These are phyloP conservation scores for Ostrea denselamellosa DNA, from an alignment of 1,140 invertebrate genomes.

Conservation along the genomic window DNA sequence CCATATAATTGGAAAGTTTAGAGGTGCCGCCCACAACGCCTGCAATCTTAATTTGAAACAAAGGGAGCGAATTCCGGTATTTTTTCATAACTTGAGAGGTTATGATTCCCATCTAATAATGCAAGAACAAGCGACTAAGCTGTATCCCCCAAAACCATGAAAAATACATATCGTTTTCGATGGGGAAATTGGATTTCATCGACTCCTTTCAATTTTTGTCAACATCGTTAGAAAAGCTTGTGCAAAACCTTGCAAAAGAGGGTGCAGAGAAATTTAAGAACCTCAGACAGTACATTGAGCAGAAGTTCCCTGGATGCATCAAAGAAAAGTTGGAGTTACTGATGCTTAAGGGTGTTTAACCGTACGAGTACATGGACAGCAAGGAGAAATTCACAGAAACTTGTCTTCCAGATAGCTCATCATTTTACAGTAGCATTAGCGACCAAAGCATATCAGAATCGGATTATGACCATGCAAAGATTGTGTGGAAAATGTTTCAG, in stretches of 20 bases:
- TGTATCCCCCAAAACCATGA: constrained; percentile 50
- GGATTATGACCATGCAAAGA: no score
- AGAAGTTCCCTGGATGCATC: background rate
- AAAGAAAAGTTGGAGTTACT: constrained; percentile 23
- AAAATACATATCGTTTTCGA: constrained; percentile 40
- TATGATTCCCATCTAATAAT: constrained; percentile 48
- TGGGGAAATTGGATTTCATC: no score
- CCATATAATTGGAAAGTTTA: constrained; percentile 34
- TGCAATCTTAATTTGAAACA: constrained; percentile 45
- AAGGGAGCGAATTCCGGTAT: constrained; percentile 41
- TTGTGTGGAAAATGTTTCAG: no score
- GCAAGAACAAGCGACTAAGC: constrained; percentile 41
- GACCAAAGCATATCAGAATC: background rate
- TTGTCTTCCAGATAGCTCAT: background rate
- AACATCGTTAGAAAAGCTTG: no score
- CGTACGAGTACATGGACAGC: constrained; percentile 44
- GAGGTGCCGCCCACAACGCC: constrained; percentile 14
- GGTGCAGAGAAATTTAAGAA: no score
- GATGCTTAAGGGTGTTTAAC: constrained; percentile 41
- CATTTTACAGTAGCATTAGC: constrained; percentile 40
- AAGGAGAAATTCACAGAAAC: background rate
- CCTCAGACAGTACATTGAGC: background rate
- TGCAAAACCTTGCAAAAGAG: no score
- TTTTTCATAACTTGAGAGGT: background rate
- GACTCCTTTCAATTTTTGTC: no score